phyloP scores from a whole-genome alignment of 2,888 invertebrate genomes.

The Yponomeuta plumbellus region DNA sequence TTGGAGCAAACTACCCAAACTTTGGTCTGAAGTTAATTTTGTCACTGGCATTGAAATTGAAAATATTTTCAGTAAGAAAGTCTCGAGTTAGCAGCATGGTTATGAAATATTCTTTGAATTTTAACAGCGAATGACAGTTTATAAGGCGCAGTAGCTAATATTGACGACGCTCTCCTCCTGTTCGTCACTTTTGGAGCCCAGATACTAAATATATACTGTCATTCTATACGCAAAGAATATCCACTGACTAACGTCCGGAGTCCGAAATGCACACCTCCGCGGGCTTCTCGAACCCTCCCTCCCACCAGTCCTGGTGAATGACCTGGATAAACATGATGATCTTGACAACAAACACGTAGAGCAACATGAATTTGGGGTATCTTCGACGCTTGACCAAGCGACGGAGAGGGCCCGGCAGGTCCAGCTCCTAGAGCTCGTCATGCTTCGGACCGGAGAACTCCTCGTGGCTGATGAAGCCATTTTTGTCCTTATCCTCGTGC shows the following conservation, averaged over 20 bases:
- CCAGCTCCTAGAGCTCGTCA: constrained; percentile 88
- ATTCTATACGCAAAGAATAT: no score
- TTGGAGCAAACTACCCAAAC: no score
- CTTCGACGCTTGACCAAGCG: background rate
- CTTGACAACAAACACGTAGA: background rate
- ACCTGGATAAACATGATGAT: background rate
- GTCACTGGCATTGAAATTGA: no score
- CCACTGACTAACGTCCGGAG: background rate
- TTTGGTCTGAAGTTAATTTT: no score
- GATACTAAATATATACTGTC: no score
- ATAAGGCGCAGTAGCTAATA: no score
- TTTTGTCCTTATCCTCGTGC: constrained; percentile 97
- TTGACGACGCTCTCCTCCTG: no score
- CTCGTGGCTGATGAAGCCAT: constrained; percentile 95
- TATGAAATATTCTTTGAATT: no score
- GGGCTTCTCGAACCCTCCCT: background rate
- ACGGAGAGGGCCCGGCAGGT: background rate
- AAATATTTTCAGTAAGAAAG: no score
- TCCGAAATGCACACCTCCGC: background rate
- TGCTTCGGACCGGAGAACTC: constrained; percentile 99
- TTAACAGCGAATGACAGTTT: no score
- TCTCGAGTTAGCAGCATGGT: no score
- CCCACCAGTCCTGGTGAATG: background rate
- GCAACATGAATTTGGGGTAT: background rate
- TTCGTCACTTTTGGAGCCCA: no score